Conservation (phyloP, 1,140 invertebrate species). For the Sipha flava region DNA sequence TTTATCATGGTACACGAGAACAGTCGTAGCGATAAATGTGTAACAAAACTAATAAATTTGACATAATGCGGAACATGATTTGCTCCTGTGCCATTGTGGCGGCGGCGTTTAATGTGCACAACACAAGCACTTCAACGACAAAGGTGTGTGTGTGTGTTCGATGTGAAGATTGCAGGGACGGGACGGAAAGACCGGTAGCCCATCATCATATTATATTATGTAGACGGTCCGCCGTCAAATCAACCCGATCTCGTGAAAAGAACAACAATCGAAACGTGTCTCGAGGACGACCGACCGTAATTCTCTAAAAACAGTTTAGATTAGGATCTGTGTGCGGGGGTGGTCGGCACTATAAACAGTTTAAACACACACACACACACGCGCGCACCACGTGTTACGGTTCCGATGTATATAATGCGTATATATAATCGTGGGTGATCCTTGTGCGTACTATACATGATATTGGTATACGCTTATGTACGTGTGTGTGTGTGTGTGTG, state of each 20-base stretch:
- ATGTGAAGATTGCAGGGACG: too few relatives aligned
- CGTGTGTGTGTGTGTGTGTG: neutral
- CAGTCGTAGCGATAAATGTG: neutral
- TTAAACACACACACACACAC: too few relatives aligned
- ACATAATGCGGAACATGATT: neutral
- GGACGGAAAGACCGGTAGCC: slow-evolving; percentile 15
- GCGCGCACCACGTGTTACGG: neutral
- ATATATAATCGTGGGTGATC: slow-evolving; percentile 29
- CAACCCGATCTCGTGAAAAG: slow-evolving; percentile 20
- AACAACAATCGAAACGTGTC: slow-evolving; percentile 24
- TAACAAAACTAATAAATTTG: neutral
- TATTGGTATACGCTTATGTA: neutral
- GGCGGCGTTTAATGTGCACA: too few relatives aligned
- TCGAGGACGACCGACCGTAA: neutral
- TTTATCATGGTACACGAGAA: neutral
- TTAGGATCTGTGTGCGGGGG: slow-evolving; percentile 7
- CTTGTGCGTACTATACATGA: too few relatives aligned
- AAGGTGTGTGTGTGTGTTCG: too few relatives aligned
- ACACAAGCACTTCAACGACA: too few relatives aligned
- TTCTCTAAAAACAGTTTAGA: slow-evolving; percentile 28
- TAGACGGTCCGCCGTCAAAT: neutral
- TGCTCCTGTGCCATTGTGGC: neutral
- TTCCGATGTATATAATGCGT: neutral
- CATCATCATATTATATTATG: too few relatives aligned
- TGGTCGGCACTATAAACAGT: neutral